Evolutionary conservation across 2,113 vertebrate genomes (phyloP).

Genomic region (Malurus cyaneus): DNA sequence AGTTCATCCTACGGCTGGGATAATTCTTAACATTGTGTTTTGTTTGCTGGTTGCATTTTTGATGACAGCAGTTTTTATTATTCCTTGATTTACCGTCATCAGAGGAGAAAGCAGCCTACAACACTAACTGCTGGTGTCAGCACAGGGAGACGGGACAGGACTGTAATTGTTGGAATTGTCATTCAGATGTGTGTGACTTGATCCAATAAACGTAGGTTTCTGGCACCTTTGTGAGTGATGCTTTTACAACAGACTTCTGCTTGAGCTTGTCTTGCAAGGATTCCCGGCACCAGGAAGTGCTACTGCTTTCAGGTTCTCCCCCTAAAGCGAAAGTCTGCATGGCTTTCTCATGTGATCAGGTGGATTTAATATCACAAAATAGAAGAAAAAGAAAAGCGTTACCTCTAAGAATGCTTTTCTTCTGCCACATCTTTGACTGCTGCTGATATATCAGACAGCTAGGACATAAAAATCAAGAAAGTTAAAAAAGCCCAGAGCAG

Average conservation of each 20-base stretch:
- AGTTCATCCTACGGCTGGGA: rapidly evolving
- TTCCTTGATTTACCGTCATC: conserved; percentile 5
- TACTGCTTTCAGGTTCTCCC: neutral
- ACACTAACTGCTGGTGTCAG: neutral
- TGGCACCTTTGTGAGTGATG: neutral
- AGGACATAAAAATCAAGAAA: neutral
- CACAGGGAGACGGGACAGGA: neutral
- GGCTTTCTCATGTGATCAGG: neutral
- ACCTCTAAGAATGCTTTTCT: neutral
- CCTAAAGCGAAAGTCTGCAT: neutral
- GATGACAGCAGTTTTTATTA: neutral
- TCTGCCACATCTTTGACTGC: neutral
- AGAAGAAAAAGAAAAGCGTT: neutral
- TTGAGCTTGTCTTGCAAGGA: neutral
- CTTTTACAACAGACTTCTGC: neutral
- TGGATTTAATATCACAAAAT: neutral
- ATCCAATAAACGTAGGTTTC: conserved; percentile 18
- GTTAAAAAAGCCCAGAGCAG: neutral
- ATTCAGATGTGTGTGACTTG: neutral
- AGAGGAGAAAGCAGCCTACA: neutral
- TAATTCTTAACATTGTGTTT: neutral
- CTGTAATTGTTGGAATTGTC: conserved; percentile 23
- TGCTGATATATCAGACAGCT: neutral
- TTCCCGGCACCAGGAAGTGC: neutral
- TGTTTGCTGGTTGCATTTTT: neutral